Evolutionary conservation across 2,113 vertebrate species (phyloP).

Genomic region (Casuarius casuarius): DNA sequence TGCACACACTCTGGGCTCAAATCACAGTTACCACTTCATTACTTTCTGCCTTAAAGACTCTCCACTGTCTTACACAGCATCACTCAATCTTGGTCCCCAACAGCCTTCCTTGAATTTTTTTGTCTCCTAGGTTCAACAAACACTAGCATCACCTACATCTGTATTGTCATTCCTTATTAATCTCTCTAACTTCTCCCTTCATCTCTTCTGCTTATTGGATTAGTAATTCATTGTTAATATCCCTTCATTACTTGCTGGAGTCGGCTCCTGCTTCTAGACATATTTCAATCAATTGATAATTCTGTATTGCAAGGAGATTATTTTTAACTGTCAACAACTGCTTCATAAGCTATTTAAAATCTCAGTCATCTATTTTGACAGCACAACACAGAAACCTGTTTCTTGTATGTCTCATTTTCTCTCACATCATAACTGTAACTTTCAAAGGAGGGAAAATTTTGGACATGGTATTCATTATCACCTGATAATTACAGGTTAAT

Average conservation of each 20-base stretch:
- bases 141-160: background rate
- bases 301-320: background rate
- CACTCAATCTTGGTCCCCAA: too few species aligned
- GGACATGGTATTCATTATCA: conserved; percentile 74
- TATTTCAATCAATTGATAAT: background rate
- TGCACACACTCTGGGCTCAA: too few species aligned
- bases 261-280: background rate
- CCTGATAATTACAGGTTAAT: conserved; percentile 78
- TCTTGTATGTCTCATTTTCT: conserved; percentile 35
- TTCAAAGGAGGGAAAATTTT: conserved; percentile 66
- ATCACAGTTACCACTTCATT: too few species aligned
- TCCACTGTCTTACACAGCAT: too few species aligned
- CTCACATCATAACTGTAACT: conserved; percentile 45
- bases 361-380: background rate
- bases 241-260: background rate
- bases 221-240: conserved; percentile 18
- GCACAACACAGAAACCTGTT: background rate
- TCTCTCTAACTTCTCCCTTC: background rate
- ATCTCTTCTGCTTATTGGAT: background rate
- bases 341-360: background rate
- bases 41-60: too few species aligned
- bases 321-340: background rate
- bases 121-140: background rate
- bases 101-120: background rate
- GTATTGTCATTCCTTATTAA: conserved; percentile 15